Evolutionary conservation across 2,113 vertebrate genomes (phyloP).

Genomic region (Lasiurus cinereus): DNA sequence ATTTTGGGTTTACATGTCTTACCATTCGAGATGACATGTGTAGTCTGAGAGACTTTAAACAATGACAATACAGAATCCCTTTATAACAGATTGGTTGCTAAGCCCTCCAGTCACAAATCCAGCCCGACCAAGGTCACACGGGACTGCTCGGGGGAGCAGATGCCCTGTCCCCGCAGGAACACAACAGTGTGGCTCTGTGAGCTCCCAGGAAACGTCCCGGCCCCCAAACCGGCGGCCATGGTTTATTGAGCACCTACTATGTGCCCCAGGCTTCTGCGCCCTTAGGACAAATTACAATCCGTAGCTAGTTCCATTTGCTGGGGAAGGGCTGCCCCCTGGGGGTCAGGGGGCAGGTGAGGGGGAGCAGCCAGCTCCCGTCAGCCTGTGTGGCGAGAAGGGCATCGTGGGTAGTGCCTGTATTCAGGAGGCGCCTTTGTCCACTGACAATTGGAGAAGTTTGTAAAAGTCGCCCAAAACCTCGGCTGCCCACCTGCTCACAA

Average conservation of each 20-base stretch:
- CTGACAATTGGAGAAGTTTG: background rate
- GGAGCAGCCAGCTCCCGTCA: background rate
- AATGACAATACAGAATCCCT: conserved; percentile 54
- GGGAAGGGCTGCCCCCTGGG: background rate
- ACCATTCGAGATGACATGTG: conserved; percentile 57
- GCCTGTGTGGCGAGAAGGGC: background rate
- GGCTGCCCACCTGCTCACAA: fast-evolving
- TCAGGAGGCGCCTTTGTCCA: background rate
- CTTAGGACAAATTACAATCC: background rate
- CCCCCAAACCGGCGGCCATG: background rate
- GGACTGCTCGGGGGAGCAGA: background rate
- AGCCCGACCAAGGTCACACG: background rate
- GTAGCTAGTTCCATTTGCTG: background rate
- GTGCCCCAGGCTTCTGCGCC: fast-evolving
- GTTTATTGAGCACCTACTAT: background rate
- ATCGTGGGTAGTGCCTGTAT: fast-evolving
- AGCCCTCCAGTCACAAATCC: conserved; percentile 60
- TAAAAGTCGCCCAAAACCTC: background rate
- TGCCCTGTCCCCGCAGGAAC: background rate
- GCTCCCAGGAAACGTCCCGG: background rate
- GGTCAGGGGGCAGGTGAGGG: fast-evolving
- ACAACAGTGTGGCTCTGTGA: background rate
- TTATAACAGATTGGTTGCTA: conserved; percentile 47
- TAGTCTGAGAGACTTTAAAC: conserved; percentile 61
- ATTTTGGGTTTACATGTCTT: conserved; percentile 65